Evolutionary conservation across 1,140 invertebrate genomes (phyloP).

Genomic region (Listronotus bonariensis): DNA sequence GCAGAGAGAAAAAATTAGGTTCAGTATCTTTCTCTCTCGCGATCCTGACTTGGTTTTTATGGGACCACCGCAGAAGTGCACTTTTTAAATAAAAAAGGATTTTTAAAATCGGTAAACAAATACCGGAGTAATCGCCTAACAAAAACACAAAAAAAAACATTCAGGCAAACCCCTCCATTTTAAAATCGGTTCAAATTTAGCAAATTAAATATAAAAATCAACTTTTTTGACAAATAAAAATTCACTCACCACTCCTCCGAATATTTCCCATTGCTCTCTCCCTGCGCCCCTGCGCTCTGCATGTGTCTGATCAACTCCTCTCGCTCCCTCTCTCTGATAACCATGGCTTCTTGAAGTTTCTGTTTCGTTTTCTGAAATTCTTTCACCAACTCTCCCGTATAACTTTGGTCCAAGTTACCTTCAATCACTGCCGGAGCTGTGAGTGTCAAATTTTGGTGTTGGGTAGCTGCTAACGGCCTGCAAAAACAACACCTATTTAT

Average conservation of each 20-base stretch:
- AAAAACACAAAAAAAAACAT: too few relatives aligned
- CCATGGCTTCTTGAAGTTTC: slow-evolving; percentile 67
- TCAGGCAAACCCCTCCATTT: too few relatives aligned
- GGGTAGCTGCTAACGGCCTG: slow-evolving; percentile 50
- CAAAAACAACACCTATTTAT: too few relatives aligned
- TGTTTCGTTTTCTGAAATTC: slow-evolving; percentile 76
- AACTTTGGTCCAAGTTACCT: slow-evolving; percentile 60
- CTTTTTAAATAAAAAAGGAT: too few relatives aligned
- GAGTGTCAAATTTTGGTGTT: slow-evolving; percentile 32
- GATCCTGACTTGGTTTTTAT: too few relatives aligned
- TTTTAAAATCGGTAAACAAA: too few relatives aligned
- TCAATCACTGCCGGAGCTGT: slow-evolving; percentile 20
- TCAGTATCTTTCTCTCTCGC: too few relatives aligned
- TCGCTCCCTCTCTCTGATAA: slow-evolving; percentile 63
- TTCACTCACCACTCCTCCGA: slow-evolving; percentile 46
- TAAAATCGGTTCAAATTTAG: too few relatives aligned
- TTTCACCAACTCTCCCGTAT: slow-evolving; percentile 69
- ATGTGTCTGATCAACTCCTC: slow-evolving; percentile 62
- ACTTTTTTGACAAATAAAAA: neutral
- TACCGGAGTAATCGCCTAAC: too few relatives aligned
- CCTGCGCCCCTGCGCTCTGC: slow-evolving; percentile 48
- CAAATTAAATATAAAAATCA: too few relatives aligned
- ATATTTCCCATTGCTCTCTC: slow-evolving; percentile 47
- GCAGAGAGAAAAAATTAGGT: too few relatives aligned
- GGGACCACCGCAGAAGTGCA: too few relatives aligned